These are phyloP conservation scores for Arbacia lixula DNA, from an alignment of 53 echinoderm and acorn worm genomes.

Conservation along the genomic window DNA sequence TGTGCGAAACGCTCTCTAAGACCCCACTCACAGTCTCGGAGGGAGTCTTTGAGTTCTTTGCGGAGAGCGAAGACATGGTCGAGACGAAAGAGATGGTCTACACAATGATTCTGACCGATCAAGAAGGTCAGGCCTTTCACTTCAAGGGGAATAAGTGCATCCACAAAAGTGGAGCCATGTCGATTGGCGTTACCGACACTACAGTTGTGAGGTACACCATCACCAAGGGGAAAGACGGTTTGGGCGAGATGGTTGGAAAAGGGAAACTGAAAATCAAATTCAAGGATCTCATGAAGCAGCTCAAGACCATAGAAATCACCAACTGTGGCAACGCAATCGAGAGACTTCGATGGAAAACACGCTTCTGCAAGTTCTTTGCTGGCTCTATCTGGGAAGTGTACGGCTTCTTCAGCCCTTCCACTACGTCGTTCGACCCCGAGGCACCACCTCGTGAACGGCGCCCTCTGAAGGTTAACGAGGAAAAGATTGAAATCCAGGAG, in stretches of 20 bases:
- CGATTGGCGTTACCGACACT: conserved; percentile 48
- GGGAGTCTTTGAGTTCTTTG: conserved; percentile 67
- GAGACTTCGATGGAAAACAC: conserved; percentile 56
- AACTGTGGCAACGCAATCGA: conserved; percentile 54
- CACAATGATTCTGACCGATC: conserved; percentile 67
- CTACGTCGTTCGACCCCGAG: conserved; percentile 43
- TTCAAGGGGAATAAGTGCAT: conserved; percentile 57
- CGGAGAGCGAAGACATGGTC: conserved; percentile 57
- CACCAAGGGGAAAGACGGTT: neutral
- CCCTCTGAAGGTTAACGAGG: conserved; percentile 20
- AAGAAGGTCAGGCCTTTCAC: conserved; percentile 50
- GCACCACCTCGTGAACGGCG: conserved; percentile 26
- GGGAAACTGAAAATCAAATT: conserved; percentile 64
- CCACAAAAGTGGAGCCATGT: conserved; percentile 27
- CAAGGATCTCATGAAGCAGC: conserved; percentile 68
- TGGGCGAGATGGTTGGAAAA: conserved; percentile 34
- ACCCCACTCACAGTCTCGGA: conserved; percentile 61
- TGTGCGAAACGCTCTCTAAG: conserved; percentile 62
- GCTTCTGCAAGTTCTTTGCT: conserved; percentile 64
- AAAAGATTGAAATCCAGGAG: conserved; percentile 19
- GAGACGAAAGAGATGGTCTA: conserved; percentile 76
- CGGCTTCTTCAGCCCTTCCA: conserved; percentile 56
- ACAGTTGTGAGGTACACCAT: conserved; percentile 25
- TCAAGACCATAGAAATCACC: conserved; percentile 67
- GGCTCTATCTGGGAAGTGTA: conserved; percentile 74